Percentiles rank a stretch among this genome's conserved stretches.
Evolutionary conservation across 2,113 vertebrate genomes (phyloP).

Genomic region (Natator depressus): DNA sequence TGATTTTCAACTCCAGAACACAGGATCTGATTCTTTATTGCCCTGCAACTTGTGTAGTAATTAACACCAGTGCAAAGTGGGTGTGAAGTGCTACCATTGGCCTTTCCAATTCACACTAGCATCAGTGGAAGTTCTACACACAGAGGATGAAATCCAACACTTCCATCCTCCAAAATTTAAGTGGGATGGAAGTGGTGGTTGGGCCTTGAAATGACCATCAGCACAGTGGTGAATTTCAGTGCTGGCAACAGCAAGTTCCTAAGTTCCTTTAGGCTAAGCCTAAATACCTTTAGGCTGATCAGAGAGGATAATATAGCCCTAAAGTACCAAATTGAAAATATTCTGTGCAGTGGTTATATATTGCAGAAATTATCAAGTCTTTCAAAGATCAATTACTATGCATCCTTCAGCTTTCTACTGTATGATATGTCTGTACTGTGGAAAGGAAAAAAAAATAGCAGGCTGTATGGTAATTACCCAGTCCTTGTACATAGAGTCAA

Average conservation of each 20-base stretch:
- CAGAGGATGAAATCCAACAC: background rate
- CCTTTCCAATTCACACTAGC: background rate
- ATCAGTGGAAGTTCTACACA: background rate
- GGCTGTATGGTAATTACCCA: background rate
- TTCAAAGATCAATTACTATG: background rate
- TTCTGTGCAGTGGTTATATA: background rate
- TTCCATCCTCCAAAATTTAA: background rate
- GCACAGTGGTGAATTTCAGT: background rate
- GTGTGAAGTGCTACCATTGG: background rate
- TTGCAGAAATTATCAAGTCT: background rate
- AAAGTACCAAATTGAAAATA: background rate
- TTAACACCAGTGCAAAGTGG: background rate
- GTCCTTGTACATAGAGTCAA: background rate
- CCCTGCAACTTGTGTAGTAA: background rate
- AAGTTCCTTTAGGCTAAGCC: background rate
- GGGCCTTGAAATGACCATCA: background rate
- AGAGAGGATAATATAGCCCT: background rate
- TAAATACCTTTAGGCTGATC: rapidly evolving
- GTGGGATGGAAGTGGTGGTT: background rate
- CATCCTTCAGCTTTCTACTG: background rate
- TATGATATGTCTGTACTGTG: background rate
- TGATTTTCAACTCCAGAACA: background rate
- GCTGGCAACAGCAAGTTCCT: background rate
- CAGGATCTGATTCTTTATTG: background rate
- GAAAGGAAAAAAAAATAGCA: background rate